These are phyloP conservation scores for Gonatopus flavifemur DNA, from an alignment of 1,140 invertebrate species.

Conservation along the genomic window DNA sequence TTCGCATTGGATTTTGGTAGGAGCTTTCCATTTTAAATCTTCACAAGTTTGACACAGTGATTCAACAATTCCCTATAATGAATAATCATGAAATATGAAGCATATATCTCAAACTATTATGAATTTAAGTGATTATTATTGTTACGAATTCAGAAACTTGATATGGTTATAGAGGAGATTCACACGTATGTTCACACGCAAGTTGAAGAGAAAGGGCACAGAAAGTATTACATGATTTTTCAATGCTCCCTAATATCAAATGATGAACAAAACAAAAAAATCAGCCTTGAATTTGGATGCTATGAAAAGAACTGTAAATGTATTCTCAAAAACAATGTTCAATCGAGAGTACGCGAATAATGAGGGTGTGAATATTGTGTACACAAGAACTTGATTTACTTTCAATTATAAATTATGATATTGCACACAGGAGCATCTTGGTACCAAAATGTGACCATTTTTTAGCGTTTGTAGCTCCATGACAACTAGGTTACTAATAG, in stretches of 20 bases:
- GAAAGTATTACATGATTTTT: no score
- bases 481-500: neutral
- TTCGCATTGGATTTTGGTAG: constrained; percentile 94
- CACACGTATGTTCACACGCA: no score
- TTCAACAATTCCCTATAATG: constrained; percentile 84
- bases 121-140: neutral
- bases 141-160: neutral
- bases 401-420: neutral
- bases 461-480: constrained; percentile 7
- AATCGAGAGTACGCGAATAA: no score
- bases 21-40: constrained; percentile 89
- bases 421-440: neutral
- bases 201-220: no score
- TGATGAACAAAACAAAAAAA: neutral
- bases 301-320: no score
- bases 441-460: neutral
- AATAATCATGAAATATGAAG: constrained; percentile 6
- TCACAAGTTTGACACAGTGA: constrained; percentile 89
- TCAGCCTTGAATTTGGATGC: no score
- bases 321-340: no score
- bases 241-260: neutral
- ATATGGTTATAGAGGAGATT: neutral
- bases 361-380: no score
- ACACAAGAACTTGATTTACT: no score
- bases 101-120: constrained; percentile 2